Conservation (phyloP, 2,888 invertebrate genomes). For the Lysandra bellargus region DNA sequence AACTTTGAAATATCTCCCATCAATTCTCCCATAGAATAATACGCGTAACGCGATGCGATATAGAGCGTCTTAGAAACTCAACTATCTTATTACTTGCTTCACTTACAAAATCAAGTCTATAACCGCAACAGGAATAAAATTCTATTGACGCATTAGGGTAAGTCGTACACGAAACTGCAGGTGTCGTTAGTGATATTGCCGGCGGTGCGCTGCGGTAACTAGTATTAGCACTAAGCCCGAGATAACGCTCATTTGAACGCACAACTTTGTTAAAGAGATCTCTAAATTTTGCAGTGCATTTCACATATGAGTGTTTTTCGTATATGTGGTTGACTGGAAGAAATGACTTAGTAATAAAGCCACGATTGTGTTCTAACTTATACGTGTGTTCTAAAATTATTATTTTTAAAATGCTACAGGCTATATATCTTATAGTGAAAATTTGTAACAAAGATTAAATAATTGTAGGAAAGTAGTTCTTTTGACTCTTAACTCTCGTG, state of each 20-base stretch:
- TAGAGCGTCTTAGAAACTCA: background rate
- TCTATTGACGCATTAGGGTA: conserved; percentile 30
- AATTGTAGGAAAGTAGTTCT: no score
- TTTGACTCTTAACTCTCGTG: no score
- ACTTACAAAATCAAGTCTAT: background rate
- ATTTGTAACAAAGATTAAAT: no score
- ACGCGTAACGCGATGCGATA: background rate
- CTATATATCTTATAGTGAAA: no score
- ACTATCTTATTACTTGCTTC: background rate
- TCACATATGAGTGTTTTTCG: background rate
- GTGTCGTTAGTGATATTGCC: conserved; percentile 40
- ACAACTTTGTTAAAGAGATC: conserved; percentile 57
- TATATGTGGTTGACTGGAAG: background rate
- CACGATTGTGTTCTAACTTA: no score
- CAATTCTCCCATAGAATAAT: no score
- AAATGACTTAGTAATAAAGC: no score
- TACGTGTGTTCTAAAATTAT: no score
- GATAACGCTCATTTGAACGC: conserved; percentile 57
- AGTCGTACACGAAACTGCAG: conserved; percentile 31
- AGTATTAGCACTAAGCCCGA: conserved; percentile 42
- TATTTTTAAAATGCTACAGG: no score
- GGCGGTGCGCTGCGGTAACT: conserved; percentile 37
- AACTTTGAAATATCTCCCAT: no score
- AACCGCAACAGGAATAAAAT: conserved; percentile 26
- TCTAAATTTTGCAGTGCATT: conserved; percentile 66